Base-by-base conservation (phyloP, 1,140 invertebrate species). In the Drosophila takahashii region DNA sequence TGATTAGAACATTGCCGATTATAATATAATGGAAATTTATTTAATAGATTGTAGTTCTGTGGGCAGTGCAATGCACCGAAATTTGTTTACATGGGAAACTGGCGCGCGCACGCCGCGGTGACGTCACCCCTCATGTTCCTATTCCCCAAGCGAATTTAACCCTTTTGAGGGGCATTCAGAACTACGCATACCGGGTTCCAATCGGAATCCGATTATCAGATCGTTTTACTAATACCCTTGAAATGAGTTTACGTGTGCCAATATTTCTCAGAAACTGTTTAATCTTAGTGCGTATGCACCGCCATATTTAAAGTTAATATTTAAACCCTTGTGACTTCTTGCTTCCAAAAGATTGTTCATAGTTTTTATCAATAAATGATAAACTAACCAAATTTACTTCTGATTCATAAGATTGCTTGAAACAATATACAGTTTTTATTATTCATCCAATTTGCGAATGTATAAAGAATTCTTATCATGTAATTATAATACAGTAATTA, bases 61-160 rank as follows among this genome's bases (percentile, higher is more conserved):
- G 13, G 11, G 11, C 11, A 45, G 41, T 50, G 29, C 37, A 52
- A 62, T 72, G 71, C 57, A 74, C 57, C 51, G n/a, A 45, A 53
- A 48, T 39, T 52, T 66, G 59, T 74, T 76, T 76, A 56, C 52
- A 73, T 64, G 13, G 41, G 29, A 73, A 48, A 39, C 52, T 59
- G 37, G 36, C 11, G 70, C 53, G 72, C 70, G 53, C 53, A 64
- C 76, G 52, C 65, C 50, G n/a, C 37, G 26, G 45, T 79, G 76
- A 84, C 69, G 83, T 84, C 72, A 76, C 48, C 27, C 32, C 39
- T 15, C 50, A 56, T 79, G 59, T 47, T 65, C 81, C 70, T 22
- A 59, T 4, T 36, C 16, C 15, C 11, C 32, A 27, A 22, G 18
- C 13, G 29, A n/a, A n/a, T 39, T 41, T 65, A 44, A 57, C 51